Percentiles rank a stretch among this genome's conserved stretches.
phyloP scores from a whole-genome alignment of 64 coral and sea anemone genomes.

The Montipora efflorescens region DNA sequence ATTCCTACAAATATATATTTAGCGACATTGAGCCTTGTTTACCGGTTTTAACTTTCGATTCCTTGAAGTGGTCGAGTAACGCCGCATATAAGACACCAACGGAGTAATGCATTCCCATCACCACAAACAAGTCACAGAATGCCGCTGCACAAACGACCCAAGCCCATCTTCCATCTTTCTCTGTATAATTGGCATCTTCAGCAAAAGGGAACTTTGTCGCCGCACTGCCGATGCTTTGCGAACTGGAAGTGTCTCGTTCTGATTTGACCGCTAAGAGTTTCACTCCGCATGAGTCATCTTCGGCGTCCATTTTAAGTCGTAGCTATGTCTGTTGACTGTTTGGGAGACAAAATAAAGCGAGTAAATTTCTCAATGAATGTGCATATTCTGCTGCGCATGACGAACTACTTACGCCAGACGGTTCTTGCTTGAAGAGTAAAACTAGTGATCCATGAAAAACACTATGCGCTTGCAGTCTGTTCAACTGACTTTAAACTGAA shows the following conservation, averaged over 20 bases:
- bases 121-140: conserved; percentile 92
- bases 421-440: too few relatives aligned
- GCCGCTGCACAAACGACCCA: conserved; percentile 91
- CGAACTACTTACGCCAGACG: too few relatives aligned
- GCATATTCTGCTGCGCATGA: too few relatives aligned
- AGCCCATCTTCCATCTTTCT: conserved; percentile 82
- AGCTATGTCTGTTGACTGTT: background rate
- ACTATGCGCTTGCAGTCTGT: too few relatives aligned
- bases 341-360: background rate
- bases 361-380: background rate
- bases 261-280: background rate
- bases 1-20: background rate
- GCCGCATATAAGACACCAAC: conserved; percentile 91
- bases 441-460: too few relatives aligned
- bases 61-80: conserved; percentile 82
- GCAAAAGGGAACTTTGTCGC: conserved; percentile 9
- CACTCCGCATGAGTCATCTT: background rate
- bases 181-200: conserved; percentile 35
- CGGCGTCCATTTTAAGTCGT: background rate
- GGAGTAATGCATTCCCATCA: conserved; percentile 89
- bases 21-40: background rate
- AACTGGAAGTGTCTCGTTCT: background rate
- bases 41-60: conserved; percentile 89
- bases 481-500: too few relatives aligned
- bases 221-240: background rate